Base-by-base conservation (phyloP, 2,888 invertebrate species). In the Ectemnius lituratus region DNA sequence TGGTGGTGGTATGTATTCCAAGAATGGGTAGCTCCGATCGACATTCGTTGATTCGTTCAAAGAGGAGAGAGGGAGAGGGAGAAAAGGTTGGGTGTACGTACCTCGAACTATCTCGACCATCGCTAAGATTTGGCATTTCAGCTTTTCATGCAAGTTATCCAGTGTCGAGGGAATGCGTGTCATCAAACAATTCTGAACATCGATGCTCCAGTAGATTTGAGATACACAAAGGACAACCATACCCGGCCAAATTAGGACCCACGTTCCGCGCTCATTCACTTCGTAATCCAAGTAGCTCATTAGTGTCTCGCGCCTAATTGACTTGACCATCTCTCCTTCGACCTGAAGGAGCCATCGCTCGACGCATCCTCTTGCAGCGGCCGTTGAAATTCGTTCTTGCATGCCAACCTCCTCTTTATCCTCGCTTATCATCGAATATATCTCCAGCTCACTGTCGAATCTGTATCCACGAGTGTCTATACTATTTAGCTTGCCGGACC, bases 261-360 rank as follows among this genome's bases (percentile, higher is more conserved):
- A 97, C 65, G 93, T 92, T 4, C 92, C 93, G 67, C 96, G 92
- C 11, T 90, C 87, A 62, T 92, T 90, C 57, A 91, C 91, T 37
- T 92, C 92, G 86, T 95, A 96, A 76, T 94, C 94, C 72, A 93
- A 92, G 86, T 93, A 94, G 70, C 97, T 95, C 83, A 93, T 90
- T 75, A 93, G 91, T 13, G 94, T 94, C 88, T 96, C 95, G 83
- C 94, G 93, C 85, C 93, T 93, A 0, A 97, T 92, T 0, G 96
- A 94, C 80, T 92, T 91, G 0, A 95, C 87, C 97, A 97, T 97
- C 89, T 95, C 94, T 74, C 95, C 94, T 91, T 97, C 96, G 11
- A 97, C 96, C 93, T 95, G 92, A 49, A 96, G 92, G 64, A 97
- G 92, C 97, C 97, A 97, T 90, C 95, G 95, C 91, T 97, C 97